A percentile compares a stretch with the other conserved stretches of the same genome.
phyloP scores from a whole-genome alignment of 2,113 vertebrate genomes.

The Neopipo cinnamomea region DNA sequence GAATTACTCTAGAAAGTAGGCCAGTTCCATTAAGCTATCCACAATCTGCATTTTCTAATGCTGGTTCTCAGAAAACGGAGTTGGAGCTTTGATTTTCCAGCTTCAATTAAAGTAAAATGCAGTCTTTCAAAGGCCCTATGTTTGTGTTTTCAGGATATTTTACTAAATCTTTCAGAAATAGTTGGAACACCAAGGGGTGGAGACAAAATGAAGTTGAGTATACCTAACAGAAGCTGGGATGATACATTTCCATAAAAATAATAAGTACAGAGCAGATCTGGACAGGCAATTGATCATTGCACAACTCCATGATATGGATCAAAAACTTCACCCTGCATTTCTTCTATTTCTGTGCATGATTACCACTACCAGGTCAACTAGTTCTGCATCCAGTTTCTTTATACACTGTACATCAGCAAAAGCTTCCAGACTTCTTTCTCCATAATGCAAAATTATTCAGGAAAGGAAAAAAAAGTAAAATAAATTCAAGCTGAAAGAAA shows the following conservation, averaged over 20 bases:
- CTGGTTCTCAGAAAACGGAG: constrained; percentile 36
- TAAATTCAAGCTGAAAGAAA: neutral
- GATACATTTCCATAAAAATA: constrained; percentile 72
- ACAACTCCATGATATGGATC: constrained; percentile 46
- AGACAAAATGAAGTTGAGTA: constrained; percentile 3
- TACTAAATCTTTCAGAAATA: constrained; percentile 24
- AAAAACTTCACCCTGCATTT: constrained; percentile 30
- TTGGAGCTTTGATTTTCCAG: constrained; percentile 3
- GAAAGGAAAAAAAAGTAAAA: neutral
- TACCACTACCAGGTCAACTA: constrained; percentile 5
- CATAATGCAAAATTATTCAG: neutral
- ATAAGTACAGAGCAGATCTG: constrained; percentile 1
- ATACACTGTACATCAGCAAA: constrained; percentile 7
- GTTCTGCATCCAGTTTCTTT: neutral
- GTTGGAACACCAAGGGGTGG: neutral
- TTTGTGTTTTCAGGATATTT: constrained; percentile 36
- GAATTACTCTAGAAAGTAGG: constrained; percentile 72
- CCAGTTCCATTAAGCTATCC: constrained; percentile 65
- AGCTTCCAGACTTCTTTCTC: neutral
- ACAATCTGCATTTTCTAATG: constrained; percentile 59
- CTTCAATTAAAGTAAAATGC: neutral
- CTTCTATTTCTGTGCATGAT: constrained; percentile 27
- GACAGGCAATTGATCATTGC: constrained; percentile 69
- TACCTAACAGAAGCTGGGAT: constrained; percentile 18
- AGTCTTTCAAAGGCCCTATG: neutral